These are phyloP conservation scores for Schizothorax lantsangensis DNA, from an alignment of 2,797 vertebrate genomes.

Conservation along the genomic window DNA sequence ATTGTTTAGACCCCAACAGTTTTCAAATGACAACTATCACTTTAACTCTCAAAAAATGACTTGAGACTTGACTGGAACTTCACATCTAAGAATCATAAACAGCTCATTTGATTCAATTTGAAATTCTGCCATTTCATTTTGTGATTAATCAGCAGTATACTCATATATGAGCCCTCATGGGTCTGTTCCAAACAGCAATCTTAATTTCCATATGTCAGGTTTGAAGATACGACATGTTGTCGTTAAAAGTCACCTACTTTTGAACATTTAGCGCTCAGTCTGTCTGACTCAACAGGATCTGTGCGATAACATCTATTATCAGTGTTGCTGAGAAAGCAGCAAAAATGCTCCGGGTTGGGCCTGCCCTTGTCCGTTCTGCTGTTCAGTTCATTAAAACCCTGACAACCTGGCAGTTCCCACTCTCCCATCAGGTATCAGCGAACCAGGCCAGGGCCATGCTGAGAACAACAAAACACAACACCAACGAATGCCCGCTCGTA, in stretches of 20 bases:
- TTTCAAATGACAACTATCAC: not conserved
- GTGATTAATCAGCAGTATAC: not conserved
- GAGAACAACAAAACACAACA: constrained; percentile 66
- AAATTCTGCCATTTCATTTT: not conserved
- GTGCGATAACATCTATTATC: constrained; percentile 23
- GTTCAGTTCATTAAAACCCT: constrained; percentile 49
- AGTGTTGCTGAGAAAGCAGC: constrained; percentile 23
- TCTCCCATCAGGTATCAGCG: constrained; percentile 71
- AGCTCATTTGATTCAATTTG: not conserved
- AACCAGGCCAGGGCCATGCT: constrained; percentile 62
- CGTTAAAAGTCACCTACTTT: constrained; percentile 15
- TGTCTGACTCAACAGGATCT: constrained; percentile 14
- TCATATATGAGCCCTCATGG: not conserved
- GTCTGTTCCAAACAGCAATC: constrained; percentile 11
- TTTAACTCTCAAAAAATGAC: not conserved
- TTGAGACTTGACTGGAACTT: not conserved
- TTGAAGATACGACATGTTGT: constrained; percentile 19
- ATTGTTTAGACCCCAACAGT: not conserved
- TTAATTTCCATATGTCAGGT: constrained; percentile 38
- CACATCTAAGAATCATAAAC: not conserved
- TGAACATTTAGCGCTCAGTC: constrained; percentile 27
- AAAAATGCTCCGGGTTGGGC: not conserved
- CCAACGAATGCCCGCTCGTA: constrained; percentile 48
- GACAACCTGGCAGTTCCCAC: constrained; percentile 53
- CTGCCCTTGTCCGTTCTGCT: constrained; percentile 30